phyloP scores from a whole-genome alignment of 2,113 vertebrate genomes.

The Leucosticte australis region DNA sequence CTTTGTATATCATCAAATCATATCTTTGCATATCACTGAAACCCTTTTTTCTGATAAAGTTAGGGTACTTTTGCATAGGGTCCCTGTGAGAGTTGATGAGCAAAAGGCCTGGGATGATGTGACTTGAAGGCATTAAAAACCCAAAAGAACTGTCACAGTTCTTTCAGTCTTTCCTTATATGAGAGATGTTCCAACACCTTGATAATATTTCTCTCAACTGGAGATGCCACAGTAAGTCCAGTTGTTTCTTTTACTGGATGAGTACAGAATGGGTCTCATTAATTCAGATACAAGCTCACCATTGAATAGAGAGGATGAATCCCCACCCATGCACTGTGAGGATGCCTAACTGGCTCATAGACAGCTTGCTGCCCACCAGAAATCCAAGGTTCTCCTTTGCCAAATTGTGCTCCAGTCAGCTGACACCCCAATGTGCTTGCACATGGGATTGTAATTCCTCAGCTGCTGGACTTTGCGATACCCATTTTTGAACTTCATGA shows the following conservation, averaged over 20 bases:
- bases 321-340: too few species aligned
- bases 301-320: background rate
- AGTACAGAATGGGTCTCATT: background rate
- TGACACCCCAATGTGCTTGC: background rate
- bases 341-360: background rate
- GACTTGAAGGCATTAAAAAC: background rate
- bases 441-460: background rate
- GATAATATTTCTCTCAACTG: background rate
- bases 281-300: background rate
- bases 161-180: background rate
- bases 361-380: background rate
- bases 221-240: background rate
- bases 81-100: background rate
- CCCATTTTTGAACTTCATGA: background rate
- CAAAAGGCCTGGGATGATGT: background rate
- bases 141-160: background rate
- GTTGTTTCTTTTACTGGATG: background rate
- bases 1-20: background rate
- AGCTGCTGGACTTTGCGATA: background rate
- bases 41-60: background rate
- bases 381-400: background rate
- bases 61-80: too few species aligned
- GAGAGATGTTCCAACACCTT: background rate
- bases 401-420: background rate
- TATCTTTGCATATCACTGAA: background rate